Conservation (phyloP, 2,113 vertebrate species). For the Apeltes quadracus region DNA sequence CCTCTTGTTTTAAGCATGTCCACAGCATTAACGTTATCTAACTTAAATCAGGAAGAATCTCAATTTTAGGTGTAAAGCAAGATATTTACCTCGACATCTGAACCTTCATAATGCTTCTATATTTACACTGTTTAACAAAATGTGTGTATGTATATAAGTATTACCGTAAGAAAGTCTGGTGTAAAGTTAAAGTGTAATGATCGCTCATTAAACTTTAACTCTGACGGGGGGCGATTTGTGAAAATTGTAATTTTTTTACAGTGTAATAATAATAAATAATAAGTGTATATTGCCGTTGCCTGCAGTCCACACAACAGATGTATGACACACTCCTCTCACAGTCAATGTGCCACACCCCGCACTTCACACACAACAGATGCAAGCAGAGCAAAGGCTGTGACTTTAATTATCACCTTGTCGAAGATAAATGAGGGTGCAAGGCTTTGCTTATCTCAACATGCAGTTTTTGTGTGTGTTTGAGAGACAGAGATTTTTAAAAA, state of each 20-base stretch:
- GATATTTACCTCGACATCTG: neutral
- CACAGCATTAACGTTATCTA: neutral
- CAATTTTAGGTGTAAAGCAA: neutral
- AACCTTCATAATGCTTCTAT: neutral
- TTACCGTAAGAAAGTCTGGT: neutral
- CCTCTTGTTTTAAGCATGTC: neutral
- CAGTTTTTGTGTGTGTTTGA: constrained; percentile 38
- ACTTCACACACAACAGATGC: constrained; percentile 41
- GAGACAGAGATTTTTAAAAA: constrained; percentile 6
- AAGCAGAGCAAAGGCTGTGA: constrained; percentile 82
- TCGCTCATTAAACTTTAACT: no score
- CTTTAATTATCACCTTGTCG: constrained; percentile 95
- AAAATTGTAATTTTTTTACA: no score
- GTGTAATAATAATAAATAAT: no score
- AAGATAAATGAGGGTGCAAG: constrained; percentile 86
- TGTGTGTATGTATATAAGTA: neutral
- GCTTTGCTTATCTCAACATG: constrained; percentile 85
- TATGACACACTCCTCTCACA: constrained; percentile 11
- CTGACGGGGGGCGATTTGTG: no score
- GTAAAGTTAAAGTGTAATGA: neutral
- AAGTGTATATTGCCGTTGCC: neutral
- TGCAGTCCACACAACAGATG: constrained; percentile 44
- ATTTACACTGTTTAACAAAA: neutral
- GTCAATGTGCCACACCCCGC: no score
- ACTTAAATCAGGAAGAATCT: neutral